These are phyloP conservation scores for Ochotona curzoniae DNA, from an alignment of 2,113 vertebrate genomes.

Conservation along the genomic window DNA sequence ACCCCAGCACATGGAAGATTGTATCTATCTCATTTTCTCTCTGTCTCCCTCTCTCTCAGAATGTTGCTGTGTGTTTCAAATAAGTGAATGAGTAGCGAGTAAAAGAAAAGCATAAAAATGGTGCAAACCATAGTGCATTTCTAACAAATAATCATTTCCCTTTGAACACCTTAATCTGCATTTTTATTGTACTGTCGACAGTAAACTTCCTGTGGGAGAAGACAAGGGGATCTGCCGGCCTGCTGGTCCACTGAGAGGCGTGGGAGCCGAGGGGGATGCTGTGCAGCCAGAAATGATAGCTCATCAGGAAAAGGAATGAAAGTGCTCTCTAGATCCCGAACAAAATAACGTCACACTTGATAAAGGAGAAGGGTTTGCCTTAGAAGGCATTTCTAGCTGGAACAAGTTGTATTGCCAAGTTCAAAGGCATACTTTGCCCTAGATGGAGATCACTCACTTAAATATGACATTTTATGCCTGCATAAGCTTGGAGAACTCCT, in stretches of 20 bases:
- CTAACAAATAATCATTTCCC: neutral
- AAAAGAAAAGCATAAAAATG: too few species aligned
- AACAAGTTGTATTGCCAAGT: neutral
- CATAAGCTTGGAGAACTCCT: neutral
- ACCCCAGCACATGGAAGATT: too few species aligned
- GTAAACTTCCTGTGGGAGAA: neutral
- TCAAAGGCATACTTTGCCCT: slow-evolving; percentile 56
- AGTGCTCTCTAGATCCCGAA: neutral
- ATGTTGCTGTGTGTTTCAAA: too few species aligned
- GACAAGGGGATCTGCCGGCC: neutral
- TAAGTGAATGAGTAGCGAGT: too few species aligned
- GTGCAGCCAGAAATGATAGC: neutral
- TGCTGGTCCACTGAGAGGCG: fast-evolving
- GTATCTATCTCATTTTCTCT: too few species aligned
- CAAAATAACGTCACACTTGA: neutral
- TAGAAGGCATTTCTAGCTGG: slow-evolving; percentile 2
- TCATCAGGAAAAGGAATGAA: neutral
- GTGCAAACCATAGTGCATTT: neutral
- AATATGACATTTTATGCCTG: neutral
- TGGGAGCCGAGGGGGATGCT: fast-evolving
- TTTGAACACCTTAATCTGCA: neutral
- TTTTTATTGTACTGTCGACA: neutral
- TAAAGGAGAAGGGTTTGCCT: neutral
- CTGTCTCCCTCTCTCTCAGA: too few species aligned
- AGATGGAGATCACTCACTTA: neutral